Evolutionary conservation across 2,113 vertebrate species (phyloP), one percentile per base, ranked within the genome.

Genomic region (Spilogale gracilis): DNA sequence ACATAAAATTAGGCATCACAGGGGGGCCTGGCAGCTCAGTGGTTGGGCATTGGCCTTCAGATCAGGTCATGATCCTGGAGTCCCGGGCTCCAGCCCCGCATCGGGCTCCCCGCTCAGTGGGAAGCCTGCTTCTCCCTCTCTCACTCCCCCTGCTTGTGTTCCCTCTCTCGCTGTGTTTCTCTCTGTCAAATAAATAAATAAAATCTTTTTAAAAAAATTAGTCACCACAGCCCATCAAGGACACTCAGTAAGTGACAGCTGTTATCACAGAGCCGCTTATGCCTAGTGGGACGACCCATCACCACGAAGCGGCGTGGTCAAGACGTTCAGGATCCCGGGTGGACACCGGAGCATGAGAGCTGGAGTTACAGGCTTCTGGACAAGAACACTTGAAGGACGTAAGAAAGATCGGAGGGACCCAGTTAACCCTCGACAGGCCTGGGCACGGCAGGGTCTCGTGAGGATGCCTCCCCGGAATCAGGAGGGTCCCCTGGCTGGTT

Each of bases 1-100:
- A 96, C 23, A 78, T 69, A 38, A 89, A 96, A 88, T 78, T 13
- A 79, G 56, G 71, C 56, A 52, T 54, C 7, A 38, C 20, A 45
- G 12, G 38, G 38, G 38, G 38, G 38, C 38, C 38, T 38, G 38
- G 38, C 38, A 38, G 38, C 38, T 38, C 38, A 38, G 38, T 38
- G 38, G 38, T 38, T 38, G 38, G 38, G 38, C 38, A 38, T 38
- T 2, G 38, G 38, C 38, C 38, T 38, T 38, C 38, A 38, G 38
- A 38, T 38, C 38, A 38, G 38, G 38, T 38, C 38, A 38, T 38
- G 38, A 38, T 38, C 38, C 38, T 38, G 38, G 38, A 38, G 38
- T 38, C 38, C 38, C 38, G 38, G 38, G 38, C 38, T 38, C 38
- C 38, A 38, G 38, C 38, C 38, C 38, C 2, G 38, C 38, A 38